phyloP scores from a whole-genome alignment of 2,888 invertebrate genomes.

The Cephus pygmeus region DNA sequence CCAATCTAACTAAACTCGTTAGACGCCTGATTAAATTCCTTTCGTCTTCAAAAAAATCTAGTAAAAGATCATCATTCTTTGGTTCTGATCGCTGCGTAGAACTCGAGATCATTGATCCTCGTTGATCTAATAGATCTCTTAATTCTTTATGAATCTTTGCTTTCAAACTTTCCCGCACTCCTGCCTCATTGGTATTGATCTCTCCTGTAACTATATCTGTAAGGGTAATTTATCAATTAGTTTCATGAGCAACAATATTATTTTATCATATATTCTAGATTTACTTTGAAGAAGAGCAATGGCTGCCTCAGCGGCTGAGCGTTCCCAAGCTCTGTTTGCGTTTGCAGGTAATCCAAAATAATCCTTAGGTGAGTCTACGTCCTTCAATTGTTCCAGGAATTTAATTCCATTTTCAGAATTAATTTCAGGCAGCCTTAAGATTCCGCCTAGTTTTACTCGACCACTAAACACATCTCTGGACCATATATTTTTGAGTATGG shows the following conservation, averaged over 20 bases:
- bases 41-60: conserved; percentile 75
- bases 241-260: not conserved
- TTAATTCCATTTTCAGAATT: conserved; percentile 74
- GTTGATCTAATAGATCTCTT: conserved; percentile 40
- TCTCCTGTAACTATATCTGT: conserved; percentile 36
- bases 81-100: not conserved
- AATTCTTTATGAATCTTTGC: conserved; percentile 45
- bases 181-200: conserved; percentile 28
- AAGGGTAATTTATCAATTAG: not conserved
- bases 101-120: not conserved
- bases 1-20: conserved; percentile 70
- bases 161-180: conserved; percentile 26
- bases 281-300: conserved; percentile 65
- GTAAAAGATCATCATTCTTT: conserved; percentile 66
- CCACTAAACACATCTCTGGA: conserved; percentile 68
- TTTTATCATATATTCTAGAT: not conserved
- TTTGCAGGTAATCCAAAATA: conserved; percentile 89
- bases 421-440: conserved; percentile 44
- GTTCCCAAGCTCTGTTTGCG: conserved; percentile 86
- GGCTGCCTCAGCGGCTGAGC: conserved; percentile 73
- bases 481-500: conserved; percentile 72
- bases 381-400: conserved; percentile 76
- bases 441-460: conserved; percentile 68
- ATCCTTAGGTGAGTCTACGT: conserved; percentile 76
- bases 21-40: conserved; percentile 70